phyloP scores from a whole-genome alignment of 2,113 vertebrate genomes.

The Meleagris gallopavo region DNA sequence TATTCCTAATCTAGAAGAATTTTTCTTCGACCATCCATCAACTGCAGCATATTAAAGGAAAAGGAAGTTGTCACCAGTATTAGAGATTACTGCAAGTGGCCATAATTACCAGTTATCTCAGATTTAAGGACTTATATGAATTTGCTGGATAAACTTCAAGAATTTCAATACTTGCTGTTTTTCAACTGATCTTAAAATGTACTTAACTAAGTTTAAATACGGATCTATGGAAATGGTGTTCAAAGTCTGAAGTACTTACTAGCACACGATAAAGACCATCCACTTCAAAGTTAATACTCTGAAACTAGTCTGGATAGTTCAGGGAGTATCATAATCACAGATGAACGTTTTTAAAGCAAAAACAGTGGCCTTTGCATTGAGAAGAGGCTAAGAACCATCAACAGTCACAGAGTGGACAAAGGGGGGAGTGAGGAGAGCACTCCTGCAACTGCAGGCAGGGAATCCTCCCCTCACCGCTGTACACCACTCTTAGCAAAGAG shows the following conservation, averaged over 20 bases:
- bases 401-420: neutral
- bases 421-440: neutral
- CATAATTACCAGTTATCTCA: neutral
- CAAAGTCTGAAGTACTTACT: neutral
- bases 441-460: neutral
- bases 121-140: neutral
- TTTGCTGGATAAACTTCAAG: neutral
- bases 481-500: neutral
- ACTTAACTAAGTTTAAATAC: neutral
- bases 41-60: neutral
- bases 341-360: neutral
- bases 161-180: neutral
- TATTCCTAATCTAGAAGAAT: neutral
- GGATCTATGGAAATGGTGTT: neutral
- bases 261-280: neutral
- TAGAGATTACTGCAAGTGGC: neutral
- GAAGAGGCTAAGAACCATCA: neutral
- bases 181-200: neutral
- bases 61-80: neutral
- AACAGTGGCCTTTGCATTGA: neutral
- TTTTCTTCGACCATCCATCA: neutral
- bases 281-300: neutral
- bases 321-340: neutral
- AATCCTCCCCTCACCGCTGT: fast-evolving
- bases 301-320: neutral